Conservation (phyloP, 2,888 invertebrate species). For the Dendrolimus houi region DNA sequence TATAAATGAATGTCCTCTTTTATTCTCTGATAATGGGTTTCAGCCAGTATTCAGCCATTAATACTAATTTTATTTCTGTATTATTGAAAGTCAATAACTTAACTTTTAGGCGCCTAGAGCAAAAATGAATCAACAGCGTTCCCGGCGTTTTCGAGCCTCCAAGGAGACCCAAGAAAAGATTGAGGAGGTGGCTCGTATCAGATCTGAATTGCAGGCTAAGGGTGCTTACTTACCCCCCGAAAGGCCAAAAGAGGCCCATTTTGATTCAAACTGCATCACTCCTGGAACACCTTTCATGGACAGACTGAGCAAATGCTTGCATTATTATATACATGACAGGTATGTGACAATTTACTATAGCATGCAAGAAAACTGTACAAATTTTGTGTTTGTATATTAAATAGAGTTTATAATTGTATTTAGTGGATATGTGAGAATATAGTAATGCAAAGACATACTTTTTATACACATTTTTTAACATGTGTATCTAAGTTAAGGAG, state of each 20-base stretch:
- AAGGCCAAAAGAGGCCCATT: slow-evolving; percentile 94
- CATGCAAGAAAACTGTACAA: neutral
- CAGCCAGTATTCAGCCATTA: no score
- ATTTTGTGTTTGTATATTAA: no score
- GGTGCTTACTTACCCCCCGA: slow-evolving; percentile 89
- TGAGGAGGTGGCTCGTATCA: slow-evolving; percentile 87
- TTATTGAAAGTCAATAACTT: no score
- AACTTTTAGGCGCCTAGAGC: slow-evolving; percentile 89
- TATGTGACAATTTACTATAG: slow-evolving; percentile 15
- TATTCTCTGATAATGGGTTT: no score
- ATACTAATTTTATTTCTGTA: no score
- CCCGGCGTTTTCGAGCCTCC: slow-evolving; percentile 96
- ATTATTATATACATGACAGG: slow-evolving; percentile 91
- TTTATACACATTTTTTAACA: no score
- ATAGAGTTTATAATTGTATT: no score
- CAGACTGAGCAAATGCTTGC: slow-evolving; percentile 87
- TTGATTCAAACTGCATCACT: slow-evolving; percentile 99
- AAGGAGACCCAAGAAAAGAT: slow-evolving; percentile 95
- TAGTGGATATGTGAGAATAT: no score
- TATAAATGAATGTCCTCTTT: no score
- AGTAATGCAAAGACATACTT: no score
- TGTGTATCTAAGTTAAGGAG: no score
- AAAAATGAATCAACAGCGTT: slow-evolving; percentile 99
- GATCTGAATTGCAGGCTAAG: slow-evolving; percentile 82
- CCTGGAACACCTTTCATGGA: slow-evolving; percentile 99